These are phyloP conservation scores for Harpegnathos saltator DNA, from an alignment of 1,140 invertebrate species.

Conservation along the genomic window DNA sequence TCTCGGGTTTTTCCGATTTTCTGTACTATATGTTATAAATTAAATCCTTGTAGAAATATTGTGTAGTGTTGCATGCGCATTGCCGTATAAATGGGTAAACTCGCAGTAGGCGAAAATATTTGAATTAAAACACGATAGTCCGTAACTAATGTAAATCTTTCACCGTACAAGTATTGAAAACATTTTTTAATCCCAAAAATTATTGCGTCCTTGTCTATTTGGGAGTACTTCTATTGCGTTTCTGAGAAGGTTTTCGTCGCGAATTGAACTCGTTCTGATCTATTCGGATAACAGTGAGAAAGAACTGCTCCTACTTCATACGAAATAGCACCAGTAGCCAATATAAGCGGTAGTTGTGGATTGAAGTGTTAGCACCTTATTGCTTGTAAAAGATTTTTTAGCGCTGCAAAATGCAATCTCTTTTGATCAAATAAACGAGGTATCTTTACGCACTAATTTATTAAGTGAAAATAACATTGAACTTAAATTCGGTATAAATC, in stretches of 20 bases:
- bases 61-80: constrained; percentile 76
- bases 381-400: too few relatives aligned
- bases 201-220: background rate
- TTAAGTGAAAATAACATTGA: too few relatives aligned
- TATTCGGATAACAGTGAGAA: background rate
- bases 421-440: too few relatives aligned
- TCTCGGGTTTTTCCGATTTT: constrained; percentile 14
- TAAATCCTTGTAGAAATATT: constrained; percentile 70
- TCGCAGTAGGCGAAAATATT: constrained; percentile 79
- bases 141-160: constrained; percentile 76
- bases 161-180: background rate
- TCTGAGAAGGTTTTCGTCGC: background rate
- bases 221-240: background rate
- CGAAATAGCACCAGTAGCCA: too few relatives aligned
- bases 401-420: too few relatives aligned
- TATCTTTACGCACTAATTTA: too few relatives aligned
- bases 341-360: too few relatives aligned
- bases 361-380: too few relatives aligned
- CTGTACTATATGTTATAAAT: constrained; percentile 69
- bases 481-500: too few relatives aligned
- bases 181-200: constrained; percentile 14
- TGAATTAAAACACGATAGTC: constrained; percentile 84
- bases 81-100: constrained; percentile 77
- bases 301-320: too few relatives aligned
- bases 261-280: background rate